These are phyloP conservation scores for Hylaeus anthracinus DNA, from an alignment of 1,140 invertebrate genomes.

Conservation along the genomic window DNA sequence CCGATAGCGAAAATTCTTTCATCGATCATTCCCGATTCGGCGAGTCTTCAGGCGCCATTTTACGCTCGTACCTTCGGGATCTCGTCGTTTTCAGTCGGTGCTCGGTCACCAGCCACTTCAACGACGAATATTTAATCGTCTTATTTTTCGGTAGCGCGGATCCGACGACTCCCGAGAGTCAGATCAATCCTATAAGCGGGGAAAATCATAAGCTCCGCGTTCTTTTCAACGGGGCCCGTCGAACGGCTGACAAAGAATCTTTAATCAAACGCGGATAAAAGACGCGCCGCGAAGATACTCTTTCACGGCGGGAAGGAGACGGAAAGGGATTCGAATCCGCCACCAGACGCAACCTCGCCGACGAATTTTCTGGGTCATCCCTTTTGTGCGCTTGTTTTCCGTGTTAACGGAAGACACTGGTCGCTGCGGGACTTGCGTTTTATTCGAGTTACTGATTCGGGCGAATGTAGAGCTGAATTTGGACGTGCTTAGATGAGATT, in stretches of 20 bases:
- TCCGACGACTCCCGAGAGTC: not conserved
- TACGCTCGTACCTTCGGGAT: too few relatives aligned
- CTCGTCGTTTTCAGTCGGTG: too few relatives aligned
- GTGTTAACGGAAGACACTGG: too few relatives aligned
- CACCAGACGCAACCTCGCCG: conserved; percentile 38
- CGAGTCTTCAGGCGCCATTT: too few relatives aligned
- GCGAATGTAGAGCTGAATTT: too few relatives aligned
- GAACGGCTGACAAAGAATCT: conserved; percentile 39
- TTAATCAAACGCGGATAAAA: conserved; percentile 55
- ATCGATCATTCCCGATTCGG: too few relatives aligned
- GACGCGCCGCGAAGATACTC: not conserved
- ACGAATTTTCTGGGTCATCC: conserved; percentile 57
- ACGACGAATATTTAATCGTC: conserved; percentile 9
- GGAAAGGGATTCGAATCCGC: not conserved
- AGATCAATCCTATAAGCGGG: conserved; percentile 15
- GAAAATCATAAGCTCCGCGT: conserved; percentile 28
- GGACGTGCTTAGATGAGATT: too few relatives aligned
- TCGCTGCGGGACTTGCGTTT: too few relatives aligned
- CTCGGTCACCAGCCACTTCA: not conserved
- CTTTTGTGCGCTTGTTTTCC: conserved; percentile 52
- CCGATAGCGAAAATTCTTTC: too few relatives aligned
- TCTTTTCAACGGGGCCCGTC: conserved; percentile 2
- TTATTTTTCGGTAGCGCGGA: not conserved
- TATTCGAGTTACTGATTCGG: too few relatives aligned
- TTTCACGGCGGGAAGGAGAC: not conserved